Evolutionary conservation across 53 echinoderm and acorn worm species (phyloP).

Genomic region (Arbacia lixula): DNA sequence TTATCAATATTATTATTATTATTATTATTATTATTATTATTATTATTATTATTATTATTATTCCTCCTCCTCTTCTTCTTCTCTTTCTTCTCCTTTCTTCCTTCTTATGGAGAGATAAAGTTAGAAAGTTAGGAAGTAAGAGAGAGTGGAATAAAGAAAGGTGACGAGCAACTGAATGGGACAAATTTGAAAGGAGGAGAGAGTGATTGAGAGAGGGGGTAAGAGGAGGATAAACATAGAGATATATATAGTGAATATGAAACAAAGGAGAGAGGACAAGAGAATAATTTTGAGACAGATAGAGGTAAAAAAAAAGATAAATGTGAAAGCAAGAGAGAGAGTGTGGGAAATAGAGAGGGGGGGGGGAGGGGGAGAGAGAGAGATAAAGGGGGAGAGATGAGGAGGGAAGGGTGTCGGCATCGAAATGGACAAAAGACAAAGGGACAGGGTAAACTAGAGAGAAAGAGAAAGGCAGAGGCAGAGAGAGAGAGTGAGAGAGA

Average conservation of each 20-base stretch:
- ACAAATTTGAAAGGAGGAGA: neutral
- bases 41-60: too few species aligned
- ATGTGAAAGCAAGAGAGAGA: too few species aligned
- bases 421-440: neutral
- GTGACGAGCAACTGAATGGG: neutral
- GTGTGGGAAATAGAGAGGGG: neutral
- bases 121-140: too few species aligned
- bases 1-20: too few species aligned
- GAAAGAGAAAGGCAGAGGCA: neutral
- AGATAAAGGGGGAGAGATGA: neutral
- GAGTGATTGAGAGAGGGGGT: neutral
- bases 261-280: neutral
- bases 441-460: neutral
- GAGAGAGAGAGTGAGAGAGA: neutral
- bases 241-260: too few species aligned
- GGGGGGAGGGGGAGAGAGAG: neutral
- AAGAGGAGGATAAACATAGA: too few species aligned
- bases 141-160: neutral
- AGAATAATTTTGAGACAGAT: neutral
- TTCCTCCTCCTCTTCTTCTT: too few species aligned
- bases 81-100: too few species aligned
- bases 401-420: neutral
- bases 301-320: neutral
- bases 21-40: too few species aligned
- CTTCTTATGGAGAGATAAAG: too few species aligned